A percentile compares a stretch with the other conserved stretches of the same genome.
These are phyloP conservation scores for Lamproptera curius DNA, from an alignment of 2,888 invertebrate species.

Conservation along the genomic window DNA sequence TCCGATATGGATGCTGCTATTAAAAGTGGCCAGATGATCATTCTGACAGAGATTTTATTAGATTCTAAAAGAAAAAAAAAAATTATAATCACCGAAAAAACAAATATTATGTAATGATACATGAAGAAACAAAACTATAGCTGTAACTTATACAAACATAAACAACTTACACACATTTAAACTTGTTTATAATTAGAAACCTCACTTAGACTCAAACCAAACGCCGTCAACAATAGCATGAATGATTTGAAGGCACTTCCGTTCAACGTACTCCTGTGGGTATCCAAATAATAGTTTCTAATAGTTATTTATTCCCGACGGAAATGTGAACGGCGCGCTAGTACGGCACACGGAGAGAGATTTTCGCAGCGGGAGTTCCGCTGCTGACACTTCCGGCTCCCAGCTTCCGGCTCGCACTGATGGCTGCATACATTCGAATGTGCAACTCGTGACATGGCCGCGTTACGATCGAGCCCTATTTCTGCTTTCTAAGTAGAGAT, in stretches of 20 bases:
- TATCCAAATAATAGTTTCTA: slow-evolving; percentile 2
- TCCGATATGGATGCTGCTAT: too few species aligned
- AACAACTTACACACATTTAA: too few species aligned
- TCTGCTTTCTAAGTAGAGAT: background rate
- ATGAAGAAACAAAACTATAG: background rate
- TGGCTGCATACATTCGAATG: slow-evolving; percentile 27
- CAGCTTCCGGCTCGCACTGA: slow-evolving; percentile 43
- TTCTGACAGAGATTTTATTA: too few species aligned
- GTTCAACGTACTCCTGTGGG: background rate
- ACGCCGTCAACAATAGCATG: background rate
- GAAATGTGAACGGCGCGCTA: slow-evolving; percentile 1
- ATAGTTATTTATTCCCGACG: slow-evolving; percentile 8
- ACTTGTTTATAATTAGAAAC: background rate
- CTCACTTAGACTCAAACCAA: background rate
- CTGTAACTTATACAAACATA: background rate
- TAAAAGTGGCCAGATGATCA: too few species aligned
- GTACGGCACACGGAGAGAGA: background rate
- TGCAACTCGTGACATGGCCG: slow-evolving; percentile 21
- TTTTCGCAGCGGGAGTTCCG: background rate
- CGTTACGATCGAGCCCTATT: slow-evolving; percentile 10
- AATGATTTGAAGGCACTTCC: background rate
- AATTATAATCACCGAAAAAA: too few species aligned
- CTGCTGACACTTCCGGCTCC: slow-evolving; percentile 54
- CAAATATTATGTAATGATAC: background rate
- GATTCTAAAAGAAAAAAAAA: too few species aligned